These are phyloP conservation scores for Stramonita haemastoma DNA, from an alignment of 2,888 invertebrate genomes.

Conservation along the genomic window DNA sequence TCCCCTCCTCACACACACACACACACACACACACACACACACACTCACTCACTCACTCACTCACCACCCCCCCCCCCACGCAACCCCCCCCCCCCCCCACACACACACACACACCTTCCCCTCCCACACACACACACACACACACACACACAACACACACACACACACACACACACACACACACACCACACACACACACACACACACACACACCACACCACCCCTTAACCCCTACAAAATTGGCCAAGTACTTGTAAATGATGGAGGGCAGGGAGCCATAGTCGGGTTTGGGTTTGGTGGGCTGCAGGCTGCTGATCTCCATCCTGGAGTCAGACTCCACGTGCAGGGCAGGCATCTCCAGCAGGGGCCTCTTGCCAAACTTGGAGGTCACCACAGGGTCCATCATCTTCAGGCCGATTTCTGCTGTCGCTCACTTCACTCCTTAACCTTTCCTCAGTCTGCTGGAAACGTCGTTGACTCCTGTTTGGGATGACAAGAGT, in stretches of 20 bases:
- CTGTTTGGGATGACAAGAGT: not conserved
- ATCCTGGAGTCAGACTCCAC: constrained; percentile 21
- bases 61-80: not conserved
- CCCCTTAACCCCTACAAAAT: no score
- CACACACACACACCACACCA: no score
- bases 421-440: not conserved
- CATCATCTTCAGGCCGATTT: constrained; percentile 41
- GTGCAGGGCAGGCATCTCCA: constrained; percentile 53
- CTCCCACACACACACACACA: no score
- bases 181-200: no score
- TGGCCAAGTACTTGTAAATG: constrained; percentile 25
- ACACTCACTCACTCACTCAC: no score
- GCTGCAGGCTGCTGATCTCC: constrained; percentile 35
- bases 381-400: constrained; percentile 53
- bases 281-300: not conserved
- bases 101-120: no score
- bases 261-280: not conserved
- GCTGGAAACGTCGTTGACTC: not conserved
- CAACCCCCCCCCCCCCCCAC: not conserved
- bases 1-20: no score
- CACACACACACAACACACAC: no score
- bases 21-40: no score
- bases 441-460: not conserved
- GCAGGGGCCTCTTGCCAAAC: constrained; percentile 51
- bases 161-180: no score